These are phyloP conservation scores for Plumapathes pennacea DNA, from an alignment of 92 coral and sea anemone species.

Conservation along the genomic window DNA sequence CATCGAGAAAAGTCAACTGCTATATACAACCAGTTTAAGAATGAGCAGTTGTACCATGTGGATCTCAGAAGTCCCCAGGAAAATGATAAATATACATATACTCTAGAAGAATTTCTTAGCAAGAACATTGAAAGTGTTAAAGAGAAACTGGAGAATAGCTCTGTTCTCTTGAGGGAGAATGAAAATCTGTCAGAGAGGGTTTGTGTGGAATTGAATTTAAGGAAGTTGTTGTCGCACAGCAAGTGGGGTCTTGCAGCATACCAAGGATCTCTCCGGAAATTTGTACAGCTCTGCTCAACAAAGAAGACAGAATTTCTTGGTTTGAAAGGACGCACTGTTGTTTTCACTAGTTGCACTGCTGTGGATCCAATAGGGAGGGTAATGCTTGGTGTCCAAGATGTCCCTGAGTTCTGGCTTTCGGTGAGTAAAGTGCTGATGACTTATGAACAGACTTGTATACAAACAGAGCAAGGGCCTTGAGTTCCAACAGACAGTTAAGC, in stretches of 20 bases:
- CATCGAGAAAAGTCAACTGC: slow-evolving; percentile 30
- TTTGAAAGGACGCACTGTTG: slow-evolving; percentile 57
- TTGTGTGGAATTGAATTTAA: slow-evolving; percentile 53
- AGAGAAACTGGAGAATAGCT: slow-evolving; percentile 53
- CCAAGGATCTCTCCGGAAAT: slow-evolving; percentile 69
- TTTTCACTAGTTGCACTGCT: slow-evolving; percentile 83
- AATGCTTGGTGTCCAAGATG: slow-evolving; percentile 71
- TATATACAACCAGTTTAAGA: slow-evolving; percentile 58
- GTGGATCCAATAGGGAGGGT: slow-evolving; percentile 74
- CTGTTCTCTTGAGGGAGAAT: slow-evolving; percentile 29
- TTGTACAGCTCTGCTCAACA: slow-evolving; percentile 49
- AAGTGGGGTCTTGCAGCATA: slow-evolving; percentile 67
- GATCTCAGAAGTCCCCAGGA: slow-evolving; percentile 37
- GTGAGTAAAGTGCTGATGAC: slow-evolving; percentile 39
- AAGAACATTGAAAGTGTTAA: slow-evolving; percentile 47
- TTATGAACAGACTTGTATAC: too few relatives aligned
- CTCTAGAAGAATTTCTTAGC: slow-evolving; percentile 44
- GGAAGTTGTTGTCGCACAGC: slow-evolving; percentile 30
- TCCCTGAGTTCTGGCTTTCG: slow-evolving; percentile 81
- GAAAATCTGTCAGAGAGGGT: slow-evolving; percentile 53
- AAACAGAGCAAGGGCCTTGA: neutral
- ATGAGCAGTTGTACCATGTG: slow-evolving; percentile 29
- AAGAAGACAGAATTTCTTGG: slow-evolving; percentile 52
- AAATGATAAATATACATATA: slow-evolving; percentile 28
- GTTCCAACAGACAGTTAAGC: too few relatives aligned